Evolutionary conservation across 2,888 invertebrate species (phyloP).

Genomic region (Ornithoptera alexandrae): DNA sequence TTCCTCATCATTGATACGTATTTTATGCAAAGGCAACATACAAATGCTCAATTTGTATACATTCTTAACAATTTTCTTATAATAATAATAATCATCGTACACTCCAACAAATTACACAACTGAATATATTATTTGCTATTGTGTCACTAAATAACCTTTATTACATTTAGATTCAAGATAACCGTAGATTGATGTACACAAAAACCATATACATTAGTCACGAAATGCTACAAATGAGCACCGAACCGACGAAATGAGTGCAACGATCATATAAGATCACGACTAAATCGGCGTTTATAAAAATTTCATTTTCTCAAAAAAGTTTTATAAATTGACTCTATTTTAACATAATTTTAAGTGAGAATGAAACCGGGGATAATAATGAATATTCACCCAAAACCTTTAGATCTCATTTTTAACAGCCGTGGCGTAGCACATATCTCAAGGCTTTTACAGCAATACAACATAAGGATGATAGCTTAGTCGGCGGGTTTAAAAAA

Average conservation of each 20-base stretch:
- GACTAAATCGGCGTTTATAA: constrained; percentile 2
- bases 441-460: too few species aligned
- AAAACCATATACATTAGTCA: constrained; percentile 41
- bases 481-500: too few species aligned
- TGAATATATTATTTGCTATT: constrained; percentile 14
- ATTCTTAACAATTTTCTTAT: background rate
- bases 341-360: too few species aligned
- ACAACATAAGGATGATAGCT: too few species aligned
- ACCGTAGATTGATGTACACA: constrained; percentile 29
- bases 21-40: background rate
- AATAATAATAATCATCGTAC: background rate
- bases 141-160: constrained; percentile 25
- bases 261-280: constrained; percentile 46
- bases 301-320: background rate
- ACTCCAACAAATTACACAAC: constrained; percentile 16
- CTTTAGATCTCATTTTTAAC: too few species aligned
- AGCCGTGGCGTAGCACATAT: too few species aligned
- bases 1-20: background rate
- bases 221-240: constrained; percentile 39
- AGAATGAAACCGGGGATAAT: too few species aligned
- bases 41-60: background rate
- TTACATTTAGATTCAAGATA: constrained; percentile 27
- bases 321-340: too few species aligned
- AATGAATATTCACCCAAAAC: too few species aligned
- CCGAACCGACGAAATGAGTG: constrained; percentile 46